Evolutionary conservation across 2,888 invertebrate species (phyloP), one percentile per base, ranked within the genome.

Genomic region (Branchipolynoe longqiensis): DNA sequence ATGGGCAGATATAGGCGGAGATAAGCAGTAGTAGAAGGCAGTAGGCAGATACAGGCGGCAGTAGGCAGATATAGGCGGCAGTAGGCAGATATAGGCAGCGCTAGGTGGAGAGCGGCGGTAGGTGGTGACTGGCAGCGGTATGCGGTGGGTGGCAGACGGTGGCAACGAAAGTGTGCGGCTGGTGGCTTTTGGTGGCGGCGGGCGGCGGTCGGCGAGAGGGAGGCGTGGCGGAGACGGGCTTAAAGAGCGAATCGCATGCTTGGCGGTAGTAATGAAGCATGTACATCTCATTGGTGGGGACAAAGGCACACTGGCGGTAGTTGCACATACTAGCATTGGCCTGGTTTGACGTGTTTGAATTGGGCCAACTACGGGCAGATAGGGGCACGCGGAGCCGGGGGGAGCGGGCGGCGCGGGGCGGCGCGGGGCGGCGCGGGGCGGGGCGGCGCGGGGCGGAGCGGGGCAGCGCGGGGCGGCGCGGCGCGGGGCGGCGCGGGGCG

Each of bases 281-380:
- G 78, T 78, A 78, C 48, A 12, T 54, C 78, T 48, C 78, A 48
- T 28, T 78, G 78, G 28, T 6, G 12, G n/a, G 78, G 78, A 78
- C 78, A 78, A 78, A 78, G 54, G 78, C 41, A 78, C 41, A 78
- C 41, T 41, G 78, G 78, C 31, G 48, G 41, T 14, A 48, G 48
- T 4, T 33, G 28, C 28, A 54, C 54, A 78, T 41, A 78, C 48
- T 78, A 78, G 48, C 78, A 78, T 54, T 48, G 54, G 78, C 78
- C 78, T 48, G 48, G 78, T 78, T 78, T 78, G 78, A 78, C 33
- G 78, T 78, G 78, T 78, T 78, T 78, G 54, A 78, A 48, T 78
- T 78, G 78, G 78, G 18, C 28, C 31, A 14, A 28, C 78, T 41
- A 31, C 25, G 28, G 18, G 54, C 41, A 78, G 78, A 78, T 78